Evolutionary conservation across 2,797 vertebrate genomes (phyloP).

Genomic region (Borostomias antarcticus): DNA sequence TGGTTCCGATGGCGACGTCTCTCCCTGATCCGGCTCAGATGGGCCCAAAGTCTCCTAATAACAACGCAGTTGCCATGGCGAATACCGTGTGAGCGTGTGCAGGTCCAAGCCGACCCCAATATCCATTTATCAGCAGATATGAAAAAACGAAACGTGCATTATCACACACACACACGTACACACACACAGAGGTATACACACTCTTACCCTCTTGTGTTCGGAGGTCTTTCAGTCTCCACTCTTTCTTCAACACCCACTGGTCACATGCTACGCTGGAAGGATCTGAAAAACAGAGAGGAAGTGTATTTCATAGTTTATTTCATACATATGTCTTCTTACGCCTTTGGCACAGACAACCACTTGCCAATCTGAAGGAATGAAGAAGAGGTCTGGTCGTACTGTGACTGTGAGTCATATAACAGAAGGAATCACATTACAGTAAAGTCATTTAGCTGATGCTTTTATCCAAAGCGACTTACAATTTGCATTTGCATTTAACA

Average conservation of each 20-base stretch:
- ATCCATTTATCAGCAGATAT: too few species aligned
- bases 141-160: too few species aligned
- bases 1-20: neutral
- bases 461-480: too few species aligned
- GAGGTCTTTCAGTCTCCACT: conserved; percentile 33
- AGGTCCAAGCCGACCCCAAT: accelerated
- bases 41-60: conserved; percentile 48
- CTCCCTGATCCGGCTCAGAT: conserved; percentile 7
- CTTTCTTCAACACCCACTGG: conserved; percentile 71
- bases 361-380: neutral
- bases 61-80: conserved; percentile 13
- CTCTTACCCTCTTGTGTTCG: conserved; percentile 40
- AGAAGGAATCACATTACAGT: too few species aligned
- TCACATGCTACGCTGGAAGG: conserved; percentile 70
- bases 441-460: too few species aligned
- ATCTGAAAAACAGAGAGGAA: conserved; percentile 49
- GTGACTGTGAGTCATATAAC: neutral
- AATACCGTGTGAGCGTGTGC: neutral
- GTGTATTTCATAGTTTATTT: neutral
- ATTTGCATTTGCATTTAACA: too few species aligned
- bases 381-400: too few species aligned
- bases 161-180: too few species aligned
- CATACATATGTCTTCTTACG: too few species aligned
- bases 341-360: too few species aligned
- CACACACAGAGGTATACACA: too few species aligned